Base-by-base conservation (phyloP, 2,113 vertebrate species). In the Rousettus leschenaultii region DNA sequence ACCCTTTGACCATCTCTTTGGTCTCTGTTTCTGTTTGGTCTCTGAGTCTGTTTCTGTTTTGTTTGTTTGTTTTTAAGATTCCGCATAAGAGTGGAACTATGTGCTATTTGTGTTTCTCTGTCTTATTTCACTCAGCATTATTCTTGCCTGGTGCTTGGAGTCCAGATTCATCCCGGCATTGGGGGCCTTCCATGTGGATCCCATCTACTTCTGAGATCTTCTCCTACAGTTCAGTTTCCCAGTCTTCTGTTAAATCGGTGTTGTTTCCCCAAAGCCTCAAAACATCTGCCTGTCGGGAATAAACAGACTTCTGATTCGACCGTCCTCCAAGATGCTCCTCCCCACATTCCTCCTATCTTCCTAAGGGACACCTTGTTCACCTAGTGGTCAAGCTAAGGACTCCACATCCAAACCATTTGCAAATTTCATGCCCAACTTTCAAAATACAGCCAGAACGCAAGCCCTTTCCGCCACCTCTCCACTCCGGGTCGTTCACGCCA, bases 231-330 rank as follows among this genome's bases (percentile, higher is more conserved):
- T 51, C 30, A 5, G 45, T 53, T 51, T 40, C 33, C 15, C 26
- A 57, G 0, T 53, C n/a, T 66, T 43, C 48, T 15, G 3, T 51
- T 33, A 77, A 40, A 40, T 13, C 6, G 53, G 0, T 12, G 55
- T 63, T 43, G 30, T 7, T 35, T 73, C 19, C 48, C 28, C 43
- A 35, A 18, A 65, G 61, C 26, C n/a, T 68, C 14, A 45, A 79
- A 48, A 78, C 61, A 30, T 33, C 5, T 87, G 75, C 6, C 57
- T 0, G 21, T 35, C 21, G 53, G 61, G 13, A 33, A 73, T 2
- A 43, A 0, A 33, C 19, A 43, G 12, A 33, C 24, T 51, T 35
- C 21, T 73, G 0, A 28, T 57, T 55, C 16, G 51, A 3, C 7
- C 6, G 1, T 28, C 21, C 40, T 16, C 40, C 0, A 35, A 3